These are phyloP conservation scores for Venturia canescens DNA, from an alignment of 1,140 invertebrate genomes.

Conservation along the genomic window DNA sequence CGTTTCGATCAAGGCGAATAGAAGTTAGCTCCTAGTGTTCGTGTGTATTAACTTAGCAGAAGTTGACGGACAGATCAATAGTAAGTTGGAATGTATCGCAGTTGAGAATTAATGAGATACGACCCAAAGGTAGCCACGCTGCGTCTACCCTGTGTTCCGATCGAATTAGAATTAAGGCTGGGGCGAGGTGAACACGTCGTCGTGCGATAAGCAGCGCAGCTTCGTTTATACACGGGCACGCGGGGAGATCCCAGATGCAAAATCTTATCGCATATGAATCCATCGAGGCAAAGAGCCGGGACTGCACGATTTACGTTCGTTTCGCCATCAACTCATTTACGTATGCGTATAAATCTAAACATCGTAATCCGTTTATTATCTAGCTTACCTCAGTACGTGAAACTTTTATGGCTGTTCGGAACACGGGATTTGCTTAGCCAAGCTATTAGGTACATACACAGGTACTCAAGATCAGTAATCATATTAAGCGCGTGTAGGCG, in stretches of 20 bases:
- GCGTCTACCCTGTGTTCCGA: background rate
- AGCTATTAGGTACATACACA: slow-evolving; percentile 72
- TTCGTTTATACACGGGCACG: background rate
- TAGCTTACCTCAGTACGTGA: slow-evolving; percentile 64
- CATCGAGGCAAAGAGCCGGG: background rate
- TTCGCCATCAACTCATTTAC: slow-evolving; percentile 31
- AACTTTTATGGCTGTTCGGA: slow-evolving; percentile 73
- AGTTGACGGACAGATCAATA: slow-evolving; percentile 4
- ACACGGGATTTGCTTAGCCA: slow-evolving; percentile 72
- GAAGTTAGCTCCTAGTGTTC: background rate
- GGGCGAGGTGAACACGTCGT: background rate
- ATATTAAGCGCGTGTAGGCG: slow-evolving; percentile 76
- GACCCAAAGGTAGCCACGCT: background rate
- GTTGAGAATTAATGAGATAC: background rate
- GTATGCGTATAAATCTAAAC: slow-evolving; percentile 37
- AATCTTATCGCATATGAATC: background rate
- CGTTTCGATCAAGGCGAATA: slow-evolving; percentile 50
- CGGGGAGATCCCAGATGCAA: background rate
- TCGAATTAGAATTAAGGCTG: slow-evolving; percentile 27
- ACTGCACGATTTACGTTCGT: slow-evolving; percentile 17
- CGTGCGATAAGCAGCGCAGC: background rate
- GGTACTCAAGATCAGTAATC: slow-evolving; percentile 77
- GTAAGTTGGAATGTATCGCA: background rate
- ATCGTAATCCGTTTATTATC: slow-evolving; percentile 63
- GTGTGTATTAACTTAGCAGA: slow-evolving; percentile 44